A percentile compares a stretch with the other conserved stretches of the same genome.
Evolutionary conservation across 2,797 vertebrate species (phyloP).

Genomic region (Lithobates pipiens): DNA sequence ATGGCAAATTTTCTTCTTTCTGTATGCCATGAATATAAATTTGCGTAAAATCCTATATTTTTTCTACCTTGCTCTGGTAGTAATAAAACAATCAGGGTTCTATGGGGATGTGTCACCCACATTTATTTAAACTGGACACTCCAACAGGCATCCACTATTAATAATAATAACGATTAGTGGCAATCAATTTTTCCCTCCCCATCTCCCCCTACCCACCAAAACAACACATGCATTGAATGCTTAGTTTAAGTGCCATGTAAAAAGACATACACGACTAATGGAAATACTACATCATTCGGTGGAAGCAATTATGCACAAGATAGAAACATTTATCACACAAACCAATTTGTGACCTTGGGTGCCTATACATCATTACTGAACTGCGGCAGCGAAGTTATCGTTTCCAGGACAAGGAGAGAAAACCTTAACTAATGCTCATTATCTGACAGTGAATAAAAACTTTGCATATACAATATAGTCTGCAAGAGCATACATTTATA

Average conservation of each 20-base stretch:
- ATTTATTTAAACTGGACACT: conserved; percentile 52
- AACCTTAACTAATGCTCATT: conserved; percentile 58
- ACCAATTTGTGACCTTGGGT: conserved; percentile 60
- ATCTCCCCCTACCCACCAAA: conserved; percentile 17
- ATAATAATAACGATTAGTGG: conserved; percentile 53
- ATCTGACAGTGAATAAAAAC: conserved; percentile 51
- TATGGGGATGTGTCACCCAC: conserved; percentile 26
- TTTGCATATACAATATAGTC: conserved; percentile 38
- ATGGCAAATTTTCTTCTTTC: background rate
- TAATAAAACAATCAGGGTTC: conserved; percentile 42
- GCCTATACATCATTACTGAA: conserved; percentile 59
- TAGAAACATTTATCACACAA: conserved; percentile 61
- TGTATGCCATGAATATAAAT: background rate
- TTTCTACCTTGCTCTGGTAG: conserved; percentile 8
- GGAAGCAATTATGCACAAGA: conserved; percentile 61
- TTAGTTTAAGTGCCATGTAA: conserved; percentile 53
- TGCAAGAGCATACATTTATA: conserved; percentile 43
- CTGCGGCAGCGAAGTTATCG: conserved; percentile 45
- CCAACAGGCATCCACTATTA: conserved; percentile 43
- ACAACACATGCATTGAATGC: conserved; percentile 46
- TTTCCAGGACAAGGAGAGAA: conserved; percentile 41
- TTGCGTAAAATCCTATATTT: background rate
- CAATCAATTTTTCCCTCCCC: conserved; percentile 39
- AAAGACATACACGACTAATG: conserved; percentile 58
- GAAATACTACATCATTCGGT: conserved; percentile 59